These are phyloP conservation scores for Diadumene lineata DNA, from an alignment of 92 coral and sea anemone genomes.

Conservation along the genomic window DNA sequence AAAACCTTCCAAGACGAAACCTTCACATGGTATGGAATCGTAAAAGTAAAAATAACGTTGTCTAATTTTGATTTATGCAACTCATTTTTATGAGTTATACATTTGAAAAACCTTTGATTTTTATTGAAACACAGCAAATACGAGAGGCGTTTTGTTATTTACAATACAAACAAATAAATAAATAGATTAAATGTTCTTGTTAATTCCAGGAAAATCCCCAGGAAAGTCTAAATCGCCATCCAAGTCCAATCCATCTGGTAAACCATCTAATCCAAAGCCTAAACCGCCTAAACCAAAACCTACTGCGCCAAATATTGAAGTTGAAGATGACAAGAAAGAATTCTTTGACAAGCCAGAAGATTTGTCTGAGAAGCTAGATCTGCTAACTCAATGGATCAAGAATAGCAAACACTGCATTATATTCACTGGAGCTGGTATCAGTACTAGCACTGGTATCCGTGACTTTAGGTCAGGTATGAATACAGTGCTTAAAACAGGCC, in stretches of 20 bases:
- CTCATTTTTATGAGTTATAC: too few relatives aligned
- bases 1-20: constrained; percentile 17
- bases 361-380: constrained; percentile 42
- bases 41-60: neutral
- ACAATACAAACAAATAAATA: too few relatives aligned
- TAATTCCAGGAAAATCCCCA: constrained; percentile 4
- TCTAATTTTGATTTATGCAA: neutral
- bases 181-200: too few relatives aligned
- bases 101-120: too few relatives aligned
- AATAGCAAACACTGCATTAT: constrained; percentile 66
- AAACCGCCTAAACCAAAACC: constrained; percentile 24
- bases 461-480: constrained; percentile 75
- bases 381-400: constrained; percentile 54
- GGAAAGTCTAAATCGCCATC: constrained; percentile 5
- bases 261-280: constrained; percentile 18
- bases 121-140: too few relatives aligned
- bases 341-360: constrained; percentile 59
- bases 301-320: constrained; percentile 29
- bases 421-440: constrained; percentile 81
- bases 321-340: constrained; percentile 66
- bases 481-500: constrained; percentile 76
- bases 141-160: too few relatives aligned
- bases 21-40: neutral
- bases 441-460: constrained; percentile 78
- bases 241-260: constrained; percentile 4